A percentile compares a stretch with the other conserved stretches of the same genome.
phyloP scores from a whole-genome alignment of 2,888 invertebrate genomes.

The Palloptera scutellata region DNA sequence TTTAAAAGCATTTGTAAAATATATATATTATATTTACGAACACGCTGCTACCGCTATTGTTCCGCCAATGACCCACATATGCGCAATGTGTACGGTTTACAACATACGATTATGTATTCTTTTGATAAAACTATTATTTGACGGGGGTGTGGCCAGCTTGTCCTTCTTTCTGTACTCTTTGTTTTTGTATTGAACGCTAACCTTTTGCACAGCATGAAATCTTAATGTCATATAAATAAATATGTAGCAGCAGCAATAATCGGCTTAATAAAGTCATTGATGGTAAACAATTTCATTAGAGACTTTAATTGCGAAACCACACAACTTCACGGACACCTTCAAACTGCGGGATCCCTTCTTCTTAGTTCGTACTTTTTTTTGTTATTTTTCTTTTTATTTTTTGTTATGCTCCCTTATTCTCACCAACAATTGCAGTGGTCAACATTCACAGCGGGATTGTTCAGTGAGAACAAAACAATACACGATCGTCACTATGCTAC shows the following conservation, averaged over 20 bases:
- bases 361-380: constrained; percentile 8
- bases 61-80: too few species aligned
- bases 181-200: too few species aligned
- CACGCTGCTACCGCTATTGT: too few species aligned
- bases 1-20: too few species aligned
- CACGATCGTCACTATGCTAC: constrained; percentile 2
- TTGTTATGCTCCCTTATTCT: constrained; percentile 10
- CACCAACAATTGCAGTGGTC: constrained; percentile 24
- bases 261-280: constrained; percentile 45
- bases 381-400: constrained; percentile 13
- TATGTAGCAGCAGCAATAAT: constrained; percentile 29
- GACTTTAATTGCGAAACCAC: constrained; percentile 45
- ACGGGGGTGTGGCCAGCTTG: too few species aligned
- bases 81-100: too few species aligned
- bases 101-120: too few species aligned
- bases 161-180: too few species aligned
- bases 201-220: background rate
- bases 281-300: constrained; percentile 45
- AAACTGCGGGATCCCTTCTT: constrained; percentile 28
- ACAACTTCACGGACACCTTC: constrained; percentile 36
- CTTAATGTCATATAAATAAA: background rate
- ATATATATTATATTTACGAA: too few species aligned
- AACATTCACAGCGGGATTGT: constrained; percentile 9
- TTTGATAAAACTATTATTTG: too few species aligned
- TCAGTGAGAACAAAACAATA: constrained; percentile 10